Conservation (phyloP, 2,797 vertebrate genomes). For the Anisognathus igniventris region DNA sequence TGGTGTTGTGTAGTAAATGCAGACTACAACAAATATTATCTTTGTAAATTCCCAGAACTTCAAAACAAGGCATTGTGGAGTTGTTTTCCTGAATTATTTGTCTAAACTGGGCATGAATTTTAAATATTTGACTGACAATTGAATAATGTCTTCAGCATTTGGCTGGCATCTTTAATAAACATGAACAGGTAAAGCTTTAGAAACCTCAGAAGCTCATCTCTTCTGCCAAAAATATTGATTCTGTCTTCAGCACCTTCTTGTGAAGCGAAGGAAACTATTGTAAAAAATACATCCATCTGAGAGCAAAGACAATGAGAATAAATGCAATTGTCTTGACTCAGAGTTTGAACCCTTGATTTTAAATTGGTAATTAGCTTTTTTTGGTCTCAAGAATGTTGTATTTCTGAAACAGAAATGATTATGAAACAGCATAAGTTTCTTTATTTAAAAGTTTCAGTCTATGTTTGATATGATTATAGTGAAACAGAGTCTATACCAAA, state of each 20-base stretch:
- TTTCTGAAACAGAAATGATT: background rate
- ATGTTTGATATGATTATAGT: background rate
- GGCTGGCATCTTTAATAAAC: background rate
- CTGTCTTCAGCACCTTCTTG: background rate
- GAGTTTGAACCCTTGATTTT: background rate
- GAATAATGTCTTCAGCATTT: background rate
- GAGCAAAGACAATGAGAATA: background rate
- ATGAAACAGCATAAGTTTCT: background rate
- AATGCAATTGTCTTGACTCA: background rate
- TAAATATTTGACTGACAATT: background rate
- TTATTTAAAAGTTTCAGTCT: background rate
- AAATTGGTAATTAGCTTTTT: background rate
- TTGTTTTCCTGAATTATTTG: background rate
- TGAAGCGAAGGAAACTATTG: background rate
- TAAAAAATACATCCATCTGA: background rate
- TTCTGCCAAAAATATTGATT: background rate
- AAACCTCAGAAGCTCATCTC: background rate
- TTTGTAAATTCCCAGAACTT: background rate
- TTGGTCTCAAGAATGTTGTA: background rate
- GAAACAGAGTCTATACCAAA: background rate
- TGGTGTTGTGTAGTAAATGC: background rate
- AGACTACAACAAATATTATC: background rate
- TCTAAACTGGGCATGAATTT: background rate
- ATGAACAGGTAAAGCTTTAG: background rate
- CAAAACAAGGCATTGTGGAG: background rate